Evolutionary conservation across 2,113 vertebrate species (phyloP).

Genomic region (Ceyx cyanopectus): DNA sequence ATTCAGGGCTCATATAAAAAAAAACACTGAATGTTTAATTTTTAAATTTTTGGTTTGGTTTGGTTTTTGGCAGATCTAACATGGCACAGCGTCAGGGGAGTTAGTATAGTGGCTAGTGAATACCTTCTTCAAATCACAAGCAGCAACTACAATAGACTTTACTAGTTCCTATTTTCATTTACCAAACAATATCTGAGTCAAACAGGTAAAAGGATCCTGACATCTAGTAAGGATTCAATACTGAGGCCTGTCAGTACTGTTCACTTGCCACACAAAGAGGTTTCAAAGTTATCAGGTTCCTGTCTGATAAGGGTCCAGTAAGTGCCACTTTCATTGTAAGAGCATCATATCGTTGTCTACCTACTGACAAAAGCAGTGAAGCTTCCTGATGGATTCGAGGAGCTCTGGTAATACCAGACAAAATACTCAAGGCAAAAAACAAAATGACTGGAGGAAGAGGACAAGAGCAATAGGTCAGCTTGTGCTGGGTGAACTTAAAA

Average conservation of each 20-base stretch:
- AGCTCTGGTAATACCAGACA: not conserved
- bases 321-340: accelerated
- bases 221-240: not conserved
- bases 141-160: not conserved
- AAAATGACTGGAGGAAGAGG: not conserved
- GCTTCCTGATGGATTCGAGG: not conserved
- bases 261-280: not conserved
- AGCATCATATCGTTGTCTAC: not conserved
- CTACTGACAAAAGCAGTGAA: not conserved
- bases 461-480: not conserved
- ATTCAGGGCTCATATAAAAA: not conserved
- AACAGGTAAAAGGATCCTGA: not conserved
- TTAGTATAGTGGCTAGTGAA: not conserved
- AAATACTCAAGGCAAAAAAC: not conserved
- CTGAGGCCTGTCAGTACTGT: not conserved
- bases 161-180: not conserved
- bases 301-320: not conserved
- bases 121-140: not conserved
- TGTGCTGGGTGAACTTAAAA: not conserved
- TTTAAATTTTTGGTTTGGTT: not conserved
- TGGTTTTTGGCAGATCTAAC: not conserved
- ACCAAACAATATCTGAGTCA: not conserved
- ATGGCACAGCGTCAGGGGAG: not conserved
- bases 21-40: not conserved
- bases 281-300: not conserved